Conservation (phyloP, 2,888 invertebrate species). For the Caenorhabditis sinica region DNA sequence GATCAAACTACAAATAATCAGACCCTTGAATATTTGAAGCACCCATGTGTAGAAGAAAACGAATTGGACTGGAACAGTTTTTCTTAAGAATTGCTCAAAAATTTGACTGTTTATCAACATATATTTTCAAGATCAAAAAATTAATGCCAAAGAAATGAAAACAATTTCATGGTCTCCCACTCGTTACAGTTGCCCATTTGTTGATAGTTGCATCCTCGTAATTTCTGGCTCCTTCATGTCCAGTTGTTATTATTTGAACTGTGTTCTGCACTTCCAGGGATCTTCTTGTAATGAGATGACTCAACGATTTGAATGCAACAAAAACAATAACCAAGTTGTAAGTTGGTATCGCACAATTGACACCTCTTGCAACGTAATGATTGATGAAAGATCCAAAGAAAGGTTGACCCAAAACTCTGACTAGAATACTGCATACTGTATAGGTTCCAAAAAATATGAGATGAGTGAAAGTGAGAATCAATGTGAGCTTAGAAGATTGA, state of each 20-base stretch:
- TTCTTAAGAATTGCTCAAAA: too few relatives aligned
- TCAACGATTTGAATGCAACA: constrained; percentile 10
- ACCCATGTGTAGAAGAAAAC: too few relatives aligned
- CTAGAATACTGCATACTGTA: constrained; percentile 27
- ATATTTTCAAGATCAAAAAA: background rate
- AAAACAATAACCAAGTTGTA: constrained; percentile 47
- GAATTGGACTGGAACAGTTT: too few relatives aligned
- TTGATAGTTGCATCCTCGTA: constrained; percentile 34
- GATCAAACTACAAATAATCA: too few relatives aligned
- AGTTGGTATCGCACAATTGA: constrained; percentile 42
- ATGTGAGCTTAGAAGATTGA: constrained; percentile 48
- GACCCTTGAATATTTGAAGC: too few relatives aligned
- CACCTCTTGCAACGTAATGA: constrained; percentile 46
- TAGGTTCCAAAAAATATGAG: constrained; percentile 46
- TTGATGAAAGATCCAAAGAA: constrained; percentile 47
- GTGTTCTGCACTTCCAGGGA: constrained; percentile 12
- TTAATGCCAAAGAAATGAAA: background rate
- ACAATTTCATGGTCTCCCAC: background rate
- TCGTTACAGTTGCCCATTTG: constrained; percentile 31
- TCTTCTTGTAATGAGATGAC: constrained; percentile 13
- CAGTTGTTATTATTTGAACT: constrained; percentile 25
- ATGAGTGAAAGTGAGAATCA: constrained; percentile 44
- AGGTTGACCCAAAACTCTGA: constrained; percentile 28
- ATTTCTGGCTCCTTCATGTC: constrained; percentile 35
- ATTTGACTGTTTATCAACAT: background rate